Percentiles rank a stretch among this genome's conserved stretches.
phyloP scores from a whole-genome alignment of 1,140 invertebrate species.

The Goniozus legneri region DNA sequence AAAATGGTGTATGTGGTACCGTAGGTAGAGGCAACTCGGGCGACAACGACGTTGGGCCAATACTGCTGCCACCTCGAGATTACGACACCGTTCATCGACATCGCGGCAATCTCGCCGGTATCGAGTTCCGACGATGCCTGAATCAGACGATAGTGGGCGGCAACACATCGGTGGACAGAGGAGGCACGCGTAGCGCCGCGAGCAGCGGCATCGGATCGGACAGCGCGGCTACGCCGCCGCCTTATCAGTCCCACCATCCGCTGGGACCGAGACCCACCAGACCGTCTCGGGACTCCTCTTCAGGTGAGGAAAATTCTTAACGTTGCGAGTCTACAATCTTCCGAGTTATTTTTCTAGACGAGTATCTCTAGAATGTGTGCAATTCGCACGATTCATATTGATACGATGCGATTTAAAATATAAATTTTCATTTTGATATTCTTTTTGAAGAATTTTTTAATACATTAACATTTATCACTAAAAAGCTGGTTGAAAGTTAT shows the following conservation, averaged over 20 bases:
- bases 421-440: too few species aligned
- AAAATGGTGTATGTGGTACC: background rate
- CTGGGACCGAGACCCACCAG: slow-evolving; percentile 43
- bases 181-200: slow-evolving; percentile 50
- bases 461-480: too few species aligned
- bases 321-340: background rate
- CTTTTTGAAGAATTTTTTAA: too few species aligned
- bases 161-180: slow-evolving; percentile 39
- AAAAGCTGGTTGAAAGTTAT: too few species aligned
- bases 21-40: slow-evolving; percentile 45
- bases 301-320: slow-evolving; percentile 41
- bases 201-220: slow-evolving; percentile 82
- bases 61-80: slow-evolving; percentile 86
- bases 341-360: too few species aligned
- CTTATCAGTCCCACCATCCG: slow-evolving; percentile 46
- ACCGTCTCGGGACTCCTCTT: slow-evolving; percentile 49
- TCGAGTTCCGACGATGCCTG: slow-evolving; percentile 70
- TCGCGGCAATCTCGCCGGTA: slow-evolving; percentile 78
- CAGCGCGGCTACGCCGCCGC: slow-evolving; percentile 72
- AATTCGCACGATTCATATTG: too few species aligned
- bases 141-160: slow-evolving; percentile 70
- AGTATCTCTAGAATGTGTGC: too few species aligned
- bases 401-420: too few species aligned
- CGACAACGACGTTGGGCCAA: slow-evolving; percentile 64
- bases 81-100: slow-evolving; percentile 86